These are phyloP conservation scores for Ia io DNA, from an alignment of 2,113 vertebrate species.

Conservation along the genomic window DNA sequence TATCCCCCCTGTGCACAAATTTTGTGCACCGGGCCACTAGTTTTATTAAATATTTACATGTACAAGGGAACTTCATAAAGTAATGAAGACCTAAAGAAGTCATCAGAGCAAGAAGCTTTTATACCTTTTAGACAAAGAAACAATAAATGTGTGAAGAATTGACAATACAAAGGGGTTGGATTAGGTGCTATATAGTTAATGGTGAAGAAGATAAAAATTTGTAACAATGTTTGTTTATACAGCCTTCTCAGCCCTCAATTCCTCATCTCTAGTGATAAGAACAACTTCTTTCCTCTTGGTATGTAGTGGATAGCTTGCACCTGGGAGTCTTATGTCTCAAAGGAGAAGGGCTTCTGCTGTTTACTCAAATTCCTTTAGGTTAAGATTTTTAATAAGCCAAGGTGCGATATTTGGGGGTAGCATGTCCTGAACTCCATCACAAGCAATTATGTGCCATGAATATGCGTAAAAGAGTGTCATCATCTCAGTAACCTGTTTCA, in stretches of 20 bases:
- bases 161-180: background rate
- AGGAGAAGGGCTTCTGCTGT: background rate
- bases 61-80: background rate
- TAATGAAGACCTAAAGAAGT: background rate
- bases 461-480: background rate
- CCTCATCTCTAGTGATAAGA: background rate
- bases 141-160: background rate
- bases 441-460: background rate
- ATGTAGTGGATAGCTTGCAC: background rate
- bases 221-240: background rate
- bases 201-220: background rate
- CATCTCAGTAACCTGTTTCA: background rate
- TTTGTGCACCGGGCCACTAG: too few relatives aligned
- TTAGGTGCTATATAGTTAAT: background rate
- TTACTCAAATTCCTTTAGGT: background rate
- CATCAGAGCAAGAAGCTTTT: background rate
- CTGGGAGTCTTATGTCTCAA: background rate
- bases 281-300: too few relatives aligned
- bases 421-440: background rate
- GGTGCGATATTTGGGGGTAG: background rate
- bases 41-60: background rate
- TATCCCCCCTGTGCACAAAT: too few relatives aligned
- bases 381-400: background rate
- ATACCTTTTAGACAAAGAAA: background rate
- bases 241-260: background rate